A percentile compares a stretch with the other conserved stretches of the same genome.
Evolutionary conservation across 2,797 vertebrate species (phyloP).

Genomic region (Trichosurus vulpecula): DNA sequence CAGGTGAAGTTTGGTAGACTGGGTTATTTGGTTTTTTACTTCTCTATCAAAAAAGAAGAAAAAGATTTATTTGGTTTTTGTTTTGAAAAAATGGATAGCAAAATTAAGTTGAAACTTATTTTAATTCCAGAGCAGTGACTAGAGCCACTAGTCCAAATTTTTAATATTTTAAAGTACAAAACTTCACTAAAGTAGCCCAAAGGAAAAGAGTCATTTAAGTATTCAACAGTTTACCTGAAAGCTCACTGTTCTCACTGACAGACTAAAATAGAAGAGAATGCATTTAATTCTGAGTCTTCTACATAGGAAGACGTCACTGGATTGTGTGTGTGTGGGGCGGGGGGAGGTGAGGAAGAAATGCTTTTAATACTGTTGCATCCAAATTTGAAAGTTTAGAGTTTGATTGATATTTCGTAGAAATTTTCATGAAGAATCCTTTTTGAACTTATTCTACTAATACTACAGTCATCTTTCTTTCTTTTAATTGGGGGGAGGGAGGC

Average conservation of each 20-base stretch:
- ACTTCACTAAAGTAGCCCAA: not conserved
- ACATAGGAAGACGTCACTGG: not conserved
- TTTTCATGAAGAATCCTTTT: not conserved
- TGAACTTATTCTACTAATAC: not conserved
- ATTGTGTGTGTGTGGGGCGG: no score
- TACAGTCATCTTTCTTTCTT: not conserved
- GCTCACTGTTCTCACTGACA: not conserved
- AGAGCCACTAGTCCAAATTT: not conserved
- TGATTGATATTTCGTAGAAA: not conserved
- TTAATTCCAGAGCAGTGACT: not conserved
- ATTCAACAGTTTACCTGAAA: not conserved
- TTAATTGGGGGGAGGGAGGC: no score
- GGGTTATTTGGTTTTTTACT: not conserved
- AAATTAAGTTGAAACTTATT: not conserved
- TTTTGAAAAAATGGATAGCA: constrained; percentile 33
- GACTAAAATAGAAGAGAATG: constrained; percentile 15
- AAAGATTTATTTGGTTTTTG: constrained; percentile 13
- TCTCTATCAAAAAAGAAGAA: not conserved
- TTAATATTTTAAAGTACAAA: not conserved
- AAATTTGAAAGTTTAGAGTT: not conserved
- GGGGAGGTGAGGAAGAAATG: not conserved
- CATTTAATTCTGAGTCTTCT: not conserved
- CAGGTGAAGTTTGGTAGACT: not conserved
- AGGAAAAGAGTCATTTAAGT: not conserved
- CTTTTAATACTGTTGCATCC: not conserved